phyloP scores from a whole-genome alignment of 2,797 vertebrate species.

The Limosa lapponica region DNA sequence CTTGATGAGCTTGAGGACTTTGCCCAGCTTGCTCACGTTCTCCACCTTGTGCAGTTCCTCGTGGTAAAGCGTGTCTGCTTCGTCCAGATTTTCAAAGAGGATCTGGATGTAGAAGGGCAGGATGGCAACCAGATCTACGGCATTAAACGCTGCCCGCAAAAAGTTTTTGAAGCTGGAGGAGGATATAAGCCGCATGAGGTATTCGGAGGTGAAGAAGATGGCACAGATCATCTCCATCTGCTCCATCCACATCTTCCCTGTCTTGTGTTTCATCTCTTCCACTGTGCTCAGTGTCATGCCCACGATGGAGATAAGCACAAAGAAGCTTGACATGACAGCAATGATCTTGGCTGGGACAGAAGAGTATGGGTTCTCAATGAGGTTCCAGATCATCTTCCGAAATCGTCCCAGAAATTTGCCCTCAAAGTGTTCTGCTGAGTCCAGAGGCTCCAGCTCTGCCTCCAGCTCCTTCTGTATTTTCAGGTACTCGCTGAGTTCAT shows the following conservation, averaged over 20 bases:
- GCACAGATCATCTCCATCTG: conserved; percentile 87
- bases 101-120: conserved; percentile 92
- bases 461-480: conserved; percentile 89
- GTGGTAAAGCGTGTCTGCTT: conserved; percentile 78
- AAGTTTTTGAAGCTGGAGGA: conserved; percentile 85
- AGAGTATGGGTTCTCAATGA: conserved; percentile 92
- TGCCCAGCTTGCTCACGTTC: conserved; percentile 90
- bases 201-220: conserved; percentile 90
- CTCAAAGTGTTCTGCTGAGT: conserved; percentile 79
- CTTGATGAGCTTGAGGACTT: conserved; percentile 90
- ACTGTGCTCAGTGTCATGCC: conserved; percentile 92
- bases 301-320: conserved; percentile 90
- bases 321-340: conserved; percentile 88
- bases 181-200: conserved; percentile 86
- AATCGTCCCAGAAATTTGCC: conserved; percentile 81
- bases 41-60: conserved; percentile 89
- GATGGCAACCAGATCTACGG: conserved; percentile 90
- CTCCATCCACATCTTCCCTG: conserved; percentile 87
- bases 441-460: conserved; percentile 85
- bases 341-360: conserved; percentile 88
- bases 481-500: conserved; percentile 87
- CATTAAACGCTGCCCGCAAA: conserved; percentile 86
- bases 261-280: conserved; percentile 83
- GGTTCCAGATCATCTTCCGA: conserved; percentile 85
- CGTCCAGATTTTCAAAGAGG: conserved; percentile 83